These are phyloP conservation scores for Australoheros scitulus DNA, from an alignment of 2,113 vertebrate genomes.

Conservation along the genomic window DNA sequence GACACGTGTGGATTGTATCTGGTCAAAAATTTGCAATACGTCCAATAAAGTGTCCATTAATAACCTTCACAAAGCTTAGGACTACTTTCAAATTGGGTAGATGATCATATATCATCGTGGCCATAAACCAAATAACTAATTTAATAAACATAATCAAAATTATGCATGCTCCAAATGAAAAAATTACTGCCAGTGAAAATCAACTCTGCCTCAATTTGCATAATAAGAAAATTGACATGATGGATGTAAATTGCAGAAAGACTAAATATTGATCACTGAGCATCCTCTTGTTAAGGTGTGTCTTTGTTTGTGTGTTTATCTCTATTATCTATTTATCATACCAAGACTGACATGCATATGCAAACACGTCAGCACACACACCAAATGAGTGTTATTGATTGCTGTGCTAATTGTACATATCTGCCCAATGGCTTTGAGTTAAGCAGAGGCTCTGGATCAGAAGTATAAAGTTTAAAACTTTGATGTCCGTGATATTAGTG, in stretches of 20 bases:
- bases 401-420: not conserved
- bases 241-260: conserved; percentile 45
- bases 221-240: conserved; percentile 48
- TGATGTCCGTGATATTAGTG: not conserved
- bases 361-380: not conserved
- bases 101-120: not conserved
- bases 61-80: not conserved
- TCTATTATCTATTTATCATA: not conserved
- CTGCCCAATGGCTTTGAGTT: not conserved
- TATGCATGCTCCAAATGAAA: not conserved
- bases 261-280: conserved; percentile 49
- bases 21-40: not conserved
- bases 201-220: conserved; percentile 34
- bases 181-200: not conserved
- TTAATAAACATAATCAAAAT: conserved; percentile 13
- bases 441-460: not conserved
- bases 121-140: not conserved
- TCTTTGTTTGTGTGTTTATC: conserved; percentile 2
- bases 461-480: not conserved
- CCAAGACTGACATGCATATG: not conserved
- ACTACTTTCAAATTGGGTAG: not conserved
- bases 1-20: not conserved
- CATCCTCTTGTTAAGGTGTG: conserved; percentile 20
- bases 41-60: not conserved
- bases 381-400: not conserved